These are phyloP conservation scores for Amorpha juglandis DNA, from an alignment of 2,888 invertebrate genomes.

Conservation along the genomic window DNA sequence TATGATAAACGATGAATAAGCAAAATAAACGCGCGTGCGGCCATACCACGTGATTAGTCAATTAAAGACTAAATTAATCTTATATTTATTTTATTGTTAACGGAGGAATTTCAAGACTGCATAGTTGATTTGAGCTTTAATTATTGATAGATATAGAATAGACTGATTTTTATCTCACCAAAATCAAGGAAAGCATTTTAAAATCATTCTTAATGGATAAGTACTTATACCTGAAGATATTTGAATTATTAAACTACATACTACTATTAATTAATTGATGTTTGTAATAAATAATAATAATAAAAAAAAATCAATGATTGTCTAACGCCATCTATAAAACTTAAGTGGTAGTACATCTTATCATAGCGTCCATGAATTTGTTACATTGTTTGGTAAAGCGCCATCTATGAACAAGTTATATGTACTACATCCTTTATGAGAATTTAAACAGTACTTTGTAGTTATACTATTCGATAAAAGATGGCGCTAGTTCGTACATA, in stretches of 20 bases:
- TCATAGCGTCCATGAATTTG: too few relatives aligned
- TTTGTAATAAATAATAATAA: neutral
- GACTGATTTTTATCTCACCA: neutral
- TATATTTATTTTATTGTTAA: conserved; percentile 27
- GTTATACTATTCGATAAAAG: conserved; percentile 52
- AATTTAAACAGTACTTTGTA: conserved; percentile 26
- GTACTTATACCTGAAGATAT: too few relatives aligned
- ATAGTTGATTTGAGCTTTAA: neutral
- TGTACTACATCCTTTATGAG: too few relatives aligned
- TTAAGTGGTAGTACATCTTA: neutral
- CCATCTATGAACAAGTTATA: too few relatives aligned
- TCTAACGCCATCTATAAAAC: neutral
- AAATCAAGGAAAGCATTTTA: too few relatives aligned
- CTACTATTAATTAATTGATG: too few relatives aligned
- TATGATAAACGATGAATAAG: conserved; percentile 67
- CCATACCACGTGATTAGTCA: conserved; percentile 61
- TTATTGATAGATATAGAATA: neutral
- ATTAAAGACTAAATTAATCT: conserved; percentile 59
- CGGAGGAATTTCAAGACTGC: conserved; percentile 16
- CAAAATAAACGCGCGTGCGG: conserved; percentile 53
- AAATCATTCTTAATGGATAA: too few relatives aligned
- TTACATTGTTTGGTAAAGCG: neutral
- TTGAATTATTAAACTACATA: too few relatives aligned
- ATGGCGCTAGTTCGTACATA: conserved; percentile 38
- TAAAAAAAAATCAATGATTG: neutral